These are phyloP conservation scores for Acrossocheilus fasciatus DNA, from an alignment of 2,797 vertebrate species.

Conservation along the genomic window DNA sequence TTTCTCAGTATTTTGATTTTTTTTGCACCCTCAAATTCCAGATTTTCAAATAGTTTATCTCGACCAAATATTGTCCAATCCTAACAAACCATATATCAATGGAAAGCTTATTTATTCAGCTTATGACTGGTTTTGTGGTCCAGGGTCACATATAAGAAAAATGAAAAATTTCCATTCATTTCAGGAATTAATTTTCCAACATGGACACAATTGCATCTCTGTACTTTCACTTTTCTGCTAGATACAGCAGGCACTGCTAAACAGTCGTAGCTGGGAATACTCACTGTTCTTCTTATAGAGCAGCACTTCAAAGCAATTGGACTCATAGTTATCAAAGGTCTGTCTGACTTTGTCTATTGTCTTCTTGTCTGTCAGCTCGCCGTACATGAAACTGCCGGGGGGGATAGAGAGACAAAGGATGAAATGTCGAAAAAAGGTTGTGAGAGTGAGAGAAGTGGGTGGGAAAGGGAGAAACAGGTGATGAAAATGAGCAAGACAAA, in stretches of 20 bases:
- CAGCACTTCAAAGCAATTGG: constrained; percentile 96
- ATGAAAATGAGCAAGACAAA: constrained; percentile 35
- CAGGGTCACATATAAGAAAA: neutral
- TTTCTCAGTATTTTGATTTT: too few species aligned
- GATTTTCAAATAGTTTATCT: too few species aligned
- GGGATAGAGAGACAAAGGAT: neutral
- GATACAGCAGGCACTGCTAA: constrained; percentile 23
- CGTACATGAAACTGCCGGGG: constrained; percentile 93
- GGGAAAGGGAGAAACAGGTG: constrained; percentile 61
- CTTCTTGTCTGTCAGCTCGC: constrained; percentile 95
- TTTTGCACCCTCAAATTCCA: too few species aligned
- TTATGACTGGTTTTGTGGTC: too few species aligned
- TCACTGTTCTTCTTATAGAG: constrained; percentile 98
- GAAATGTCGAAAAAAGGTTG: constrained; percentile 16
- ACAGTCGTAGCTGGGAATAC: constrained; percentile 70
- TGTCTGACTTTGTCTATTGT: constrained; percentile 94
- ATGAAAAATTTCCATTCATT: constrained; percentile 3
- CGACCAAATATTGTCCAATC: too few species aligned
- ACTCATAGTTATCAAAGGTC: constrained; percentile 97
- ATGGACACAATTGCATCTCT: constrained; percentile 16
- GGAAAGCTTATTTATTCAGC: too few species aligned
- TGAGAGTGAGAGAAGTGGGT: constrained; percentile 72
- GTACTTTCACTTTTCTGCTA: neutral
- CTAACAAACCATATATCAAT: too few species aligned
- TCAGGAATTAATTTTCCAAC: neutral